Conservation (phyloP, 2,888 invertebrate genomes). For the Drosophila macrospina region DNA sequence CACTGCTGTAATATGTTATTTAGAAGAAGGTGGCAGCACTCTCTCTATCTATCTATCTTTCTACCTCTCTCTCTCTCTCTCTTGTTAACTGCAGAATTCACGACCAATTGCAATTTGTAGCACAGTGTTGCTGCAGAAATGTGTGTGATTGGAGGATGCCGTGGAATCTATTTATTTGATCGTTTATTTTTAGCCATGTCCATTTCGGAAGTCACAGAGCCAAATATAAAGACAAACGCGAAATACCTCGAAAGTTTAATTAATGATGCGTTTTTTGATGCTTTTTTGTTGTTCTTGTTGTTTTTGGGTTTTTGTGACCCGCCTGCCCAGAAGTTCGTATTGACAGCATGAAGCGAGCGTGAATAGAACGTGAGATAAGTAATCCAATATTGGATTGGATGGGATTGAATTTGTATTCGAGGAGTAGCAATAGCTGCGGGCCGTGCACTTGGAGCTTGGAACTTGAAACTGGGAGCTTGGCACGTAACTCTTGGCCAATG, state of each 20-base stretch:
- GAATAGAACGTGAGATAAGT: conserved; percentile 49
- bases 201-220: conserved; percentile 69
- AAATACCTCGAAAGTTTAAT: conserved; percentile 60
- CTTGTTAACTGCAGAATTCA: too few relatives aligned
- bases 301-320: conserved; percentile 9
- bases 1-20: too few relatives aligned
- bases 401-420: conserved; percentile 12
- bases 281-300: too few relatives aligned
- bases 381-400: conserved; percentile 23
- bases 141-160: conserved; percentile 54
- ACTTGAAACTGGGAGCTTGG: conserved; percentile 16
- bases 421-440: conserved; percentile 35
- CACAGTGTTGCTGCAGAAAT: conserved; percentile 32
- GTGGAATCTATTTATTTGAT: conserved; percentile 55
- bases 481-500: conserved; percentile 28
- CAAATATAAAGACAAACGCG: conserved; percentile 36
- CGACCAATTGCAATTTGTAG: not conserved
- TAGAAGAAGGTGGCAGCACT: too few relatives aligned
- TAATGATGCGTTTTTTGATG: conserved; percentile 67
- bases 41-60: too few relatives aligned
- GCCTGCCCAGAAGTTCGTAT: conserved; percentile 36
- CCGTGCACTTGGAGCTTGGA: conserved; percentile 21
- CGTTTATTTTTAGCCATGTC: conserved; percentile 72
- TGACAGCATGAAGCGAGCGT: conserved; percentile 32
- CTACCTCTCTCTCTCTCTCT: too few relatives aligned